Percentiles rank a stretch among this genome's conserved stretches.
These are phyloP conservation scores for Ophonus ardosiacus DNA, from an alignment of 2,888 invertebrate genomes.

Conservation along the genomic window DNA sequence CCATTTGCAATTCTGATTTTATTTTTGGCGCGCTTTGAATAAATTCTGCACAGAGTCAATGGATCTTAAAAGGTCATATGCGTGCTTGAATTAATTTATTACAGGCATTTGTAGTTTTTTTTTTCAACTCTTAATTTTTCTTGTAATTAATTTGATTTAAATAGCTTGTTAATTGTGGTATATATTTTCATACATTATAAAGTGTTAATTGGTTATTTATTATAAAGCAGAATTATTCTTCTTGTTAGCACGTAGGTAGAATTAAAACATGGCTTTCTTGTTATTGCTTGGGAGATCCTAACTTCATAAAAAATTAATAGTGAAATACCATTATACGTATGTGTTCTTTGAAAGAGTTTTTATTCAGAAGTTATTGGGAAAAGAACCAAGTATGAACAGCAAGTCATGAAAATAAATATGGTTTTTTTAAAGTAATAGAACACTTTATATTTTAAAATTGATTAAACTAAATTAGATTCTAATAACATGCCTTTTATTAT, in stretches of 20 bases:
- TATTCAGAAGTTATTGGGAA: neutral
- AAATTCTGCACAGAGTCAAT: slow-evolving; percentile 40
- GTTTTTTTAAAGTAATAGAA: slow-evolving; percentile 35
- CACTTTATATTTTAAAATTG: slow-evolving; percentile 30
- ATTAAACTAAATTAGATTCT: slow-evolving; percentile 30
- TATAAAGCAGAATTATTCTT: slow-evolving; percentile 29
- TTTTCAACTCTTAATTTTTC: slow-evolving; percentile 9
- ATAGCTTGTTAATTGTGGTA: slow-evolving; percentile 20
- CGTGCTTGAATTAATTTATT: slow-evolving; percentile 24
- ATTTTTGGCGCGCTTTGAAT: slow-evolving; percentile 50
- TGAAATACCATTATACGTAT: slow-evolving; percentile 12
- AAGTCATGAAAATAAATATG: slow-evolving; percentile 46
- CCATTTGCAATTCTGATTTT: slow-evolving; percentile 52
- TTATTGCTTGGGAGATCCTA: slow-evolving; percentile 33
- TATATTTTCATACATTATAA: slow-evolving; percentile 45
- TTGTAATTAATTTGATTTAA: slow-evolving; percentile 50
- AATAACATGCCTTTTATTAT: slow-evolving; percentile 33
- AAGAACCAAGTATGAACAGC: slow-evolving; percentile 13
- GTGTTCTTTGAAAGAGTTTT: slow-evolving; percentile 3
- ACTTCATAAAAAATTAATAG: slow-evolving; percentile 18
- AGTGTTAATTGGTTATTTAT: slow-evolving; percentile 48
- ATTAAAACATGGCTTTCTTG: slow-evolving; percentile 13
- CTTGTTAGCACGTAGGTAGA: neutral
- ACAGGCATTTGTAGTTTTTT: slow-evolving; percentile 17
- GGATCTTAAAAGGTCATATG: slow-evolving; percentile 44